Evolutionary conservation across 1,140 invertebrate genomes (phyloP).

Genomic region (Bombus balteatus): DNA sequence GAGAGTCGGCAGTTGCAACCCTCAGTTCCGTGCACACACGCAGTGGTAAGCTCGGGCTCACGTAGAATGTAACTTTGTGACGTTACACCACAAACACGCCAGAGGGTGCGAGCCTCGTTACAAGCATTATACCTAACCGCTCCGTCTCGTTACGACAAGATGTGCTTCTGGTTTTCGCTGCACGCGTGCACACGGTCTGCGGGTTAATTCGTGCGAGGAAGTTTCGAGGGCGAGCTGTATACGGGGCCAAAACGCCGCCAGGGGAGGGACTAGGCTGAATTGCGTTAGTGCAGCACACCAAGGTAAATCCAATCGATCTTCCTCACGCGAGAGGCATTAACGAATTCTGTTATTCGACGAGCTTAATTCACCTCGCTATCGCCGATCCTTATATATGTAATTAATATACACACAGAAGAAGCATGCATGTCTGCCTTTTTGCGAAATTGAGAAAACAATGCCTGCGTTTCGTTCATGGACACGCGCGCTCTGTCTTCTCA

Average conservation of each 20-base stretch:
- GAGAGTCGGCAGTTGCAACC: slow-evolving; percentile 60
- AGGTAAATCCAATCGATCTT: slow-evolving; percentile 70
- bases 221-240: slow-evolving; percentile 65
- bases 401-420: slow-evolving; percentile 42
- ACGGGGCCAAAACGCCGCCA: slow-evolving; percentile 38
- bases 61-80: slow-evolving; percentile 77
- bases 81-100: slow-evolving; percentile 79
- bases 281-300: slow-evolving; percentile 61
- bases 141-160: slow-evolving; percentile 77
- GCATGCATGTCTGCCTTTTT: too few relatives aligned
- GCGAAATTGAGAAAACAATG: not conserved
- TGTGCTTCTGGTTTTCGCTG: slow-evolving; percentile 76
- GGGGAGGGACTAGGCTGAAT: slow-evolving; percentile 23
- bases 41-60: slow-evolving; percentile 66
- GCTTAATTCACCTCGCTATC: slow-evolving; percentile 56
- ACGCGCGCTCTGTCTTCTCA: too few relatives aligned
- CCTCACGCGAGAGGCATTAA: slow-evolving; percentile 69
- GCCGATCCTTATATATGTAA: slow-evolving; percentile 17
- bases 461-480: too few relatives aligned
- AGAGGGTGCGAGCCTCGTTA: slow-evolving; percentile 75
- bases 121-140: slow-evolving; percentile 78
- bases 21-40: slow-evolving; percentile 58
- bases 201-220: slow-evolving; percentile 72
- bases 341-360: slow-evolving; percentile 63
- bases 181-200: slow-evolving; percentile 72